phyloP scores from a whole-genome alignment of 2,113 vertebrate species.

The Datnioides undecimradiatus region DNA sequence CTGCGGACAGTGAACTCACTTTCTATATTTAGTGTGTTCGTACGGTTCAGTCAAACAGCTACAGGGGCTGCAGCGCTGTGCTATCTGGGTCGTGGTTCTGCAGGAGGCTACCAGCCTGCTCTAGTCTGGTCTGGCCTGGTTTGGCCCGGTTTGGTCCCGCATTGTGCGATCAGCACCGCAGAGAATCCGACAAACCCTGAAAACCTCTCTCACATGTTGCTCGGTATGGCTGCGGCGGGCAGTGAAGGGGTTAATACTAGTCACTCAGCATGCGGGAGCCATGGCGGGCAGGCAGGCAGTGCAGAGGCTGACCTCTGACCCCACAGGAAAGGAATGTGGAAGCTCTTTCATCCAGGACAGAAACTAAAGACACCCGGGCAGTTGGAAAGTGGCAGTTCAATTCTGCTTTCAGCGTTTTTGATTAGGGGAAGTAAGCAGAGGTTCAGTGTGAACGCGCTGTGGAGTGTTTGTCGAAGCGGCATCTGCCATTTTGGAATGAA shows the following conservation, averaged over 20 bases:
- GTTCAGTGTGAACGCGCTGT: conserved; percentile 40
- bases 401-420: conserved; percentile 67
- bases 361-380: conserved; percentile 81
- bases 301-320: conserved; percentile 84
- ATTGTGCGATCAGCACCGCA: background rate
- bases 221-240: conserved; percentile 24
- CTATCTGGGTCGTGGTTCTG: conserved; percentile 7
- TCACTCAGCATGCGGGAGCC: conserved; percentile 78
- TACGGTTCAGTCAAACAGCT: conserved; percentile 50
- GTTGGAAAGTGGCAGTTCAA: conserved; percentile 73
- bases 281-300: conserved; percentile 72
- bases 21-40: conserved; percentile 80
- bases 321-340: conserved; percentile 85
- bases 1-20: conserved; percentile 73
- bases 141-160: background rate
- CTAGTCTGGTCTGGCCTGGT: background rate
- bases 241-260: conserved; percentile 77
- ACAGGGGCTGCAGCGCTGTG: conserved; percentile 26
- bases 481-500: conserved; percentile 69
- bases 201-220: background rate
- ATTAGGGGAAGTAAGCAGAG: conserved; percentile 63
- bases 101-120: background rate
- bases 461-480: conserved; percentile 33
- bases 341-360: conserved; percentile 87
- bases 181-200: conserved; percentile 7